A percentile compares a stretch with the other conserved stretches of the same genome.
Conservation (phyloP, 1,140 invertebrate genomes). For the Neodiprion pinetum region DNA sequence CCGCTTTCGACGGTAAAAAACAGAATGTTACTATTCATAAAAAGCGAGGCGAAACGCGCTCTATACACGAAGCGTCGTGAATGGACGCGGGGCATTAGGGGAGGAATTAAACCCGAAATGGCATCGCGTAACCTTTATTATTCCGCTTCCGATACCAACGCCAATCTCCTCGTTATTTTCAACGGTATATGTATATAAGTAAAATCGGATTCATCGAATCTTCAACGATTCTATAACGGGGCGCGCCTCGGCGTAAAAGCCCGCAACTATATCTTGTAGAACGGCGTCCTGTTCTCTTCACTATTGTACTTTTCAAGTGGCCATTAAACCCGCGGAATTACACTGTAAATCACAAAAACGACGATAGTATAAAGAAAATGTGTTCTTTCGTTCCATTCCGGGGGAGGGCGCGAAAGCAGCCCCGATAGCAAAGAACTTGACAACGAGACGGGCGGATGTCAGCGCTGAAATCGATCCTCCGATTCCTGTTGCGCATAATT, state of each 20-base stretch:
- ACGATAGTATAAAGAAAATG: not conserved
- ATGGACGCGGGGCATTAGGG: not conserved
- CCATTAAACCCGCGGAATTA: too few species aligned
- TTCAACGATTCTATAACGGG: not conserved
- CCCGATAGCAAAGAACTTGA: not conserved
- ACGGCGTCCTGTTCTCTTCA: too few species aligned
- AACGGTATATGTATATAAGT: not conserved
- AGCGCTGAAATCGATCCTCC: not conserved
- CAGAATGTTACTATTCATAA: conserved; percentile 12
- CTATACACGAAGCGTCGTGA: not conserved
- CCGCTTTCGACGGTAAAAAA: conserved; percentile 10
- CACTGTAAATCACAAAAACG: too few species aligned
- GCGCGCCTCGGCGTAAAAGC: not conserved
- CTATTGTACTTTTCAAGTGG: too few species aligned
- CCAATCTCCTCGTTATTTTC: conserved; percentile 12
- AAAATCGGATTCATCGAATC: not conserved
- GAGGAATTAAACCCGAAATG: conserved; percentile 10
- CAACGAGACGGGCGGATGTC: too few species aligned
- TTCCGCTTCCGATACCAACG: not conserved
- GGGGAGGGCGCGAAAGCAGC: conserved; percentile 11
- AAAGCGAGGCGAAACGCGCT: not conserved
- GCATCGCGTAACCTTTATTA: conserved; percentile 11
- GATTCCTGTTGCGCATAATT: conserved; percentile 7
- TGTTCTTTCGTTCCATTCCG: not conserved
- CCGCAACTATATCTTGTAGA: too few species aligned